Conservation (phyloP, 2,888 invertebrate species). For the Leptinotarsa juncta region DNA sequence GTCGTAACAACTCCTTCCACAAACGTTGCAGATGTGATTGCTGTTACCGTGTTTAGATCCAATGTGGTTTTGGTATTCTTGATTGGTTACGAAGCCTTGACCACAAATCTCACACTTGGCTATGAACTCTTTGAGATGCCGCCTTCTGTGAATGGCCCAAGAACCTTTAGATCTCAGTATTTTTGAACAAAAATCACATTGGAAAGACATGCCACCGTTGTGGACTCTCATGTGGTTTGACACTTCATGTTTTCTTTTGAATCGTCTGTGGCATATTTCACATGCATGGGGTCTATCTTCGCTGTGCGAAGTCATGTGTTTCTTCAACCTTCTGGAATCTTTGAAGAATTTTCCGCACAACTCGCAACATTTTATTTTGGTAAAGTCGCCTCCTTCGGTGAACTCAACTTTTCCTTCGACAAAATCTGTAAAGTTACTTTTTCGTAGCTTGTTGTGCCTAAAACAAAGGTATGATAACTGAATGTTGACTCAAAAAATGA, state of each 20-base stretch:
- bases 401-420: constrained; percentile 31
- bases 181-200: constrained; percentile 70
- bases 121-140: constrained; percentile 69
- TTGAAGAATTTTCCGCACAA: constrained; percentile 66
- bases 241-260: constrained; percentile 45
- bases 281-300: constrained; percentile 65
- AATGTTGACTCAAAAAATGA: too few species aligned
- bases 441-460: constrained; percentile 46
- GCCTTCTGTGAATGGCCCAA: constrained; percentile 67
- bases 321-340: constrained; percentile 63
- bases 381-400: constrained; percentile 22
- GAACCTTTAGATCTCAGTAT: constrained; percentile 63
- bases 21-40: constrained; percentile 50
- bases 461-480: constrained; percentile 52
- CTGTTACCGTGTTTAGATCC: constrained; percentile 51
- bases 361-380: constrained; percentile 50
- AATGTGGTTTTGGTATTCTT: constrained; percentile 55
- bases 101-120: constrained; percentile 60
- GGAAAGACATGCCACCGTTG: constrained; percentile 36
- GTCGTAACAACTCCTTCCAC: constrained; percentile 51
- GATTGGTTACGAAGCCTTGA: constrained; percentile 55
- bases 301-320: constrained; percentile 66
- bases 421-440: neutral
- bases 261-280: constrained; percentile 45
- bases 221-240: constrained; percentile 46